phyloP scores from a whole-genome alignment of 2,888 invertebrate genomes.

The Electrophaes corylata region DNA sequence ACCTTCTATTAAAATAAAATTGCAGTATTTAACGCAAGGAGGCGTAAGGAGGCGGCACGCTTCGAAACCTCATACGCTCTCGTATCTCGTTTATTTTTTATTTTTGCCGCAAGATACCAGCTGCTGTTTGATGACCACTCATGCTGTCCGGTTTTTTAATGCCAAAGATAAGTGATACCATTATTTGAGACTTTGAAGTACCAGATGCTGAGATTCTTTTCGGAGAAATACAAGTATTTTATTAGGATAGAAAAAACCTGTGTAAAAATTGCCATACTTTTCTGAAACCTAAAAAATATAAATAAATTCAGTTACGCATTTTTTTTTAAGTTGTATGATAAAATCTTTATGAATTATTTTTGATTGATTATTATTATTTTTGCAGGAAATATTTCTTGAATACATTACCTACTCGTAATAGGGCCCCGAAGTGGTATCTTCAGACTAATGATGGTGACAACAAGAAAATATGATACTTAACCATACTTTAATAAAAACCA shows the following conservation, averaged over 20 bases:
- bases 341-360: too few species aligned
- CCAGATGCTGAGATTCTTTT: constrained; percentile 28
- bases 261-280: too few species aligned
- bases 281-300: too few species aligned
- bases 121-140: constrained; percentile 81
- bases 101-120: constrained; percentile 57
- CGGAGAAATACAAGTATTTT: background rate
- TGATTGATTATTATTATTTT: too few species aligned
- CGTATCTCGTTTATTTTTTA: constrained; percentile 55
- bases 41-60: constrained; percentile 77
- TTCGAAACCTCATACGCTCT: constrained; percentile 67
- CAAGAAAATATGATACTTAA: too few species aligned
- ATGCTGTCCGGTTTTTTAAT: constrained; percentile 58
- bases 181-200: constrained; percentile 57
- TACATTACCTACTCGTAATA: too few species aligned
- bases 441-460: too few species aligned
- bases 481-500: background rate
- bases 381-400: too few species aligned
- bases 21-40: constrained; percentile 60
- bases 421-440: too few species aligned
- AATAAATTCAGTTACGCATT: too few species aligned
- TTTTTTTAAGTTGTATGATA: too few species aligned
- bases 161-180: constrained; percentile 67
- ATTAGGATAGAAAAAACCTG: too few species aligned
- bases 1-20: constrained; percentile 57